phyloP scores from a whole-genome alignment of 2,888 invertebrate species.

The Eupithecia tripunctaria region DNA sequence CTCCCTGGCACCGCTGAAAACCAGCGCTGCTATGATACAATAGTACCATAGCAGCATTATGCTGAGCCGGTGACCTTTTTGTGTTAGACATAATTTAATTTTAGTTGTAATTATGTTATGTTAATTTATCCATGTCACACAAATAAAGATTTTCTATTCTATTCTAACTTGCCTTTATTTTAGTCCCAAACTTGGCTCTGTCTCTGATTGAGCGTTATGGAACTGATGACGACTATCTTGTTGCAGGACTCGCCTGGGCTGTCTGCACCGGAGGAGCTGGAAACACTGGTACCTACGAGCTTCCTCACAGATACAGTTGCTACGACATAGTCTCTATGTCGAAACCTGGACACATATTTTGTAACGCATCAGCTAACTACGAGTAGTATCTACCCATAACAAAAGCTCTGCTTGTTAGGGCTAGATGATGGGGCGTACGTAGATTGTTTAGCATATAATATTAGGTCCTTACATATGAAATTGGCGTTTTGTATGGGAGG shows the following conservation, averaged over 20 bases:
- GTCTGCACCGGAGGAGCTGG: background rate
- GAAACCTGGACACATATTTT: background rate
- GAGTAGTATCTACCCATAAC: background rate
- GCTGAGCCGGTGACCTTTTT: no score
- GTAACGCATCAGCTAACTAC: background rate
- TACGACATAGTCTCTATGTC: background rate
- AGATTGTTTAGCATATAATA: background rate
- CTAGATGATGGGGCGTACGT: background rate
- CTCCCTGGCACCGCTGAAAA: no score
- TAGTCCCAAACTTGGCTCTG: background rate
- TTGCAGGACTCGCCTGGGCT: background rate
- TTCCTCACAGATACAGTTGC: background rate
- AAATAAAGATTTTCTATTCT: no score
- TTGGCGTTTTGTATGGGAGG: no score
- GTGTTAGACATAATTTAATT: no score
- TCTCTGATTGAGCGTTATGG: background rate
- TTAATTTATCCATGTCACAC: no score
- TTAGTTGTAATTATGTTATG: no score
- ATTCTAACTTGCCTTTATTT: no score
- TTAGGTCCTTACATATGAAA: no score
- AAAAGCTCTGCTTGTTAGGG: background rate
- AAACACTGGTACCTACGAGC: background rate
- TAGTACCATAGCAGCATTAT: no score
- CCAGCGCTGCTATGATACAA: no score
- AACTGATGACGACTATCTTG: background rate